Percentiles rank a stretch among this genome's conserved stretches.
phyloP scores from a whole-genome alignment of 2,113 vertebrate genomes.

The Rissa tridactyla region DNA sequence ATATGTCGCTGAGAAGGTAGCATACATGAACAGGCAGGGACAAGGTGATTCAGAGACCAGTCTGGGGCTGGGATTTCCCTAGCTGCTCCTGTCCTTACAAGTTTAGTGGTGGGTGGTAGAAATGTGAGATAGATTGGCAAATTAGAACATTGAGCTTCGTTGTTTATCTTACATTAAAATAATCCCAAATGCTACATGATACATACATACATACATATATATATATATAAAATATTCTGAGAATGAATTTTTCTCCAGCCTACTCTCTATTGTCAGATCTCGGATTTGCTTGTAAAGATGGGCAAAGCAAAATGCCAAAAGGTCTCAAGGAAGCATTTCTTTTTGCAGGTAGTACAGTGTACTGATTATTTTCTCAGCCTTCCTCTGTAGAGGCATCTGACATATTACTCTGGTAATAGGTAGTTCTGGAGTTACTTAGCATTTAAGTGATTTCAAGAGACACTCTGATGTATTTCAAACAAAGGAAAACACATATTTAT shows the following conservation, averaged over 20 bases:
- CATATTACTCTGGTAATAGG: neutral
- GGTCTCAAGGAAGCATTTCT: neutral
- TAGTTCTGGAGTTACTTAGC: neutral
- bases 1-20: neutral
- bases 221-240: neutral
- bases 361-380: neutral
- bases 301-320: neutral
- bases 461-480: neutral
- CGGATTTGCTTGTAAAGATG: neutral
- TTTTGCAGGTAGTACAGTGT: neutral
- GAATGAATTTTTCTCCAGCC: neutral
- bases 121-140: neutral
- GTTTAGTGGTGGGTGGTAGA: neutral
- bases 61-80: neutral
- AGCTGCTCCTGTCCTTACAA: neutral
- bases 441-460: constrained; percentile 12
- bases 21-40: neutral
- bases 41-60: neutral
- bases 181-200: neutral
- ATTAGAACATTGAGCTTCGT: neutral
- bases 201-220: no score
- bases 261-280: neutral
- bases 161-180: neutral
- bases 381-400: neutral
- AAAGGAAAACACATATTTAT: neutral